phyloP scores from a whole-genome alignment of 2,888 invertebrate species.

The Nomada fucata region DNA sequence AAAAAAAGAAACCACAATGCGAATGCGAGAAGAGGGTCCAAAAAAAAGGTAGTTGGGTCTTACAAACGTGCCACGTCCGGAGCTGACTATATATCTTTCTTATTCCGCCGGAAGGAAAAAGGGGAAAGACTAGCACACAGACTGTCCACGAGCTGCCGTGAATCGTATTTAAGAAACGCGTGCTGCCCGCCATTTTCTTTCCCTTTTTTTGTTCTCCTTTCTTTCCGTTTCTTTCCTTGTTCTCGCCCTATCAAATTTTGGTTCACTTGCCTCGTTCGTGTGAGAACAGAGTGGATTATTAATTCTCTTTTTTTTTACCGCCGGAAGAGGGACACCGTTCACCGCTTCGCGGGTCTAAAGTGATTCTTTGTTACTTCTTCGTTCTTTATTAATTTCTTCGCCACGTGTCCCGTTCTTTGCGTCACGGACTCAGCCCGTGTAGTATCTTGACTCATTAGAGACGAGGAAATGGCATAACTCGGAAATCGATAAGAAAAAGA shows the following conservation, averaged over 20 bases:
- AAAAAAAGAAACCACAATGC: constrained; percentile 42
- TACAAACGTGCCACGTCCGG: constrained; percentile 69
- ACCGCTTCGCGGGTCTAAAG: constrained; percentile 25
- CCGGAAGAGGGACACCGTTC: constrained; percentile 52
- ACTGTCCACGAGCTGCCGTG: constrained; percentile 63
- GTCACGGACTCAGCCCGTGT: neutral
- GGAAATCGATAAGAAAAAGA: constrained; percentile 26
- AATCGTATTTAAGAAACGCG: constrained; percentile 41
- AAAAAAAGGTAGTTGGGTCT: constrained; percentile 66
- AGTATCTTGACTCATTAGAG: constrained; percentile 18
- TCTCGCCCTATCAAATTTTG: neutral
- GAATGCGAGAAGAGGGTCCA: constrained; percentile 76
- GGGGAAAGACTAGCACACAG: constrained; percentile 44
- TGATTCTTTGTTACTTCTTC: constrained; percentile 62
- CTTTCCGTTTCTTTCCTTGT: constrained; percentile 4
- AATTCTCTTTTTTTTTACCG: constrained; percentile 23
- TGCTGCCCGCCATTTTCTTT: constrained; percentile 53
- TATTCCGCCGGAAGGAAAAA: constrained; percentile 64
- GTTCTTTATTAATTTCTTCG: constrained; percentile 59
- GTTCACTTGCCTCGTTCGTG: neutral
- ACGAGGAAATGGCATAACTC: constrained; percentile 19
- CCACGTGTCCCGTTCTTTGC: neutral
- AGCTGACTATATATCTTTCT: constrained; percentile 42
- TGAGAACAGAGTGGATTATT: constrained; percentile 33
- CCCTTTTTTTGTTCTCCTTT: constrained; percentile 4